These are phyloP conservation scores for Pyxicephalus adspersus DNA, from an alignment of 2,113 vertebrate genomes.

Conservation along the genomic window DNA sequence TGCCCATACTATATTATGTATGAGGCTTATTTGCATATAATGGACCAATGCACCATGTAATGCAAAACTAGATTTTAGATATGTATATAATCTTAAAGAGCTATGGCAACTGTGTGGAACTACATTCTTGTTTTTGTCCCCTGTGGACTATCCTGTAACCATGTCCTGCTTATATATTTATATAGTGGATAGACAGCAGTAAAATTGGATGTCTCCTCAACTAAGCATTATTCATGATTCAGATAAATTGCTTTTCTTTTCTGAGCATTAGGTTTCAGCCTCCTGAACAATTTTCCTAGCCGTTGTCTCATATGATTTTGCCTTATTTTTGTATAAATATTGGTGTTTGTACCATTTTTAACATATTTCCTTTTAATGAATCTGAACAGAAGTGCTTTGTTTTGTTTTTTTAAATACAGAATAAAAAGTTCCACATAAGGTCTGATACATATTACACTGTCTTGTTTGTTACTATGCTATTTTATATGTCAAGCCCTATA, in stretches of 20 bases:
- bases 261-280: slow-evolving; percentile 14
- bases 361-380: slow-evolving; percentile 12
- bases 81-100: slow-evolving; percentile 21
- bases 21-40: slow-evolving; percentile 33
- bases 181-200: slow-evolving; percentile 1
- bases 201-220: background rate
- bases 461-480: too few species aligned
- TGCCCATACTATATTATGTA: background rate
- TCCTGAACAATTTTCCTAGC: slow-evolving; percentile 16
- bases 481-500: too few species aligned
- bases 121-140: slow-evolving; percentile 5
- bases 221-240: background rate
- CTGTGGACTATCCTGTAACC: slow-evolving; percentile 14
- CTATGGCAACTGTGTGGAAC: background rate
- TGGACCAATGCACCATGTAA: background rate
- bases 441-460: too few species aligned
- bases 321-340: background rate
- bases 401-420: too few species aligned
- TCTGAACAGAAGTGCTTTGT: too few species aligned
- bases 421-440: too few species aligned
- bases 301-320: background rate
- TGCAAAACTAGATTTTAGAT: slow-evolving; percentile 12
- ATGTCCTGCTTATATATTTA: slow-evolving; percentile 7
- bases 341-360: too few species aligned
- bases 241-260: slow-evolving; percentile 38